Conservation (phyloP, 1,140 invertebrate species). For the Luehdorfia chinensis region DNA sequence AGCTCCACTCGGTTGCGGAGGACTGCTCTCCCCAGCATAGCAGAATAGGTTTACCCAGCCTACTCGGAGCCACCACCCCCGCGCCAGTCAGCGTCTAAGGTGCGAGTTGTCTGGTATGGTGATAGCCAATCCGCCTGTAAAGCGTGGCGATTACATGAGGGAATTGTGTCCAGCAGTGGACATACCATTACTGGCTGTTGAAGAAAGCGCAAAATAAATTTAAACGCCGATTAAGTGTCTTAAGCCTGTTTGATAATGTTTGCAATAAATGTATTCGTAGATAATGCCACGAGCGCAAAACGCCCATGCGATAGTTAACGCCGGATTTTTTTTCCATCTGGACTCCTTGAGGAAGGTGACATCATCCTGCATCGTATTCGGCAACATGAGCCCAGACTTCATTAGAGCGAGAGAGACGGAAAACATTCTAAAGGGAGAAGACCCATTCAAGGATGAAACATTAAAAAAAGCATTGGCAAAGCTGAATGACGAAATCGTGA, state of each 20-base stretch:
- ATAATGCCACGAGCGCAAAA: conserved; percentile 90
- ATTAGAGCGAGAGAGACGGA: conserved; percentile 84
- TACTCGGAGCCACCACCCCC: too few species aligned
- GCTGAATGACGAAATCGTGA: conserved; percentile 80
- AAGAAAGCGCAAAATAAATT: too few species aligned
- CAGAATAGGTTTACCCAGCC: too few species aligned
- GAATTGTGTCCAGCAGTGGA: too few species aligned
- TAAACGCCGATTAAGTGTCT: too few species aligned
- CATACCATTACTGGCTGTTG: too few species aligned
- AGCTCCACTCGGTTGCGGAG: too few species aligned
- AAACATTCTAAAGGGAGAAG: conserved; percentile 77
- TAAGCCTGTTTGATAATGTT: background rate
- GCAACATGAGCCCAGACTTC: conserved; percentile 74
- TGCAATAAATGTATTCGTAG: conserved; percentile 57
- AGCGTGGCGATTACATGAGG: too few species aligned
- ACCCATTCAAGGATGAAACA: conserved; percentile 66
- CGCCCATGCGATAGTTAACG: conserved; percentile 89
- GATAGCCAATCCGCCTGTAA: too few species aligned
- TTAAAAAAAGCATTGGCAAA: conserved; percentile 78
- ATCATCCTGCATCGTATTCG: conserved; percentile 76
- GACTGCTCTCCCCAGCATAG: too few species aligned
- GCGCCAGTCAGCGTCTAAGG: too few species aligned
- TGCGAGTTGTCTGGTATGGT: too few species aligned
- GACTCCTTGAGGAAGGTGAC: conserved; percentile 42
- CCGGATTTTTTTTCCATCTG: conserved; percentile 85